Evolutionary conservation across 30 jellyfish, hydroid and myxozoan genomes (phyloP).

Genomic region (Cassiopea xamachana): DNA sequence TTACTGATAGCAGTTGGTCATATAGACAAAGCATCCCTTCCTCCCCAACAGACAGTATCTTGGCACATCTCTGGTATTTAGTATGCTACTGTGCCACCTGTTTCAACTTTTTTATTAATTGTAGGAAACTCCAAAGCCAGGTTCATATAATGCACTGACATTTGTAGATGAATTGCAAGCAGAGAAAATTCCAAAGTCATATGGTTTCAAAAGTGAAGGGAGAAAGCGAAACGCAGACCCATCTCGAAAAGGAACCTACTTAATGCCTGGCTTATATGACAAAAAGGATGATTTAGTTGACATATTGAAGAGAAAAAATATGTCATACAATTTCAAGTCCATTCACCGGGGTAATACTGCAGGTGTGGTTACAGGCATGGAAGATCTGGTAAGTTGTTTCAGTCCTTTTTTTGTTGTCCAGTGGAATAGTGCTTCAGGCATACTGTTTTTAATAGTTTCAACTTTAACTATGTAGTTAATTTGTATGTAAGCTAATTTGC

Average conservation of each 20-base stretch:
- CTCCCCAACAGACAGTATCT: no score
- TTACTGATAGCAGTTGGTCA: no score
- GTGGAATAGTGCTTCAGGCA: background rate
- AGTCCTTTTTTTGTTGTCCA: background rate
- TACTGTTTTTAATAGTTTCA: no score
- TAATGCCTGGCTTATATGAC: slow-evolving; percentile 92
- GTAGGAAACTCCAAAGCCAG: slow-evolving; percentile 93
- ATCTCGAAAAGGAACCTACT: slow-evolving; percentile 70
- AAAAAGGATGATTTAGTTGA: slow-evolving; percentile 28
- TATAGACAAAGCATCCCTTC: no score
- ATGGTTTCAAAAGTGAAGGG: slow-evolving; percentile 94
- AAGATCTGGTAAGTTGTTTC: slow-evolving; percentile 31
- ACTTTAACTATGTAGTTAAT: no score
- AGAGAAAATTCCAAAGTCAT: slow-evolving; percentile 66
- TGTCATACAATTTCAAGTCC: slow-evolving; percentile 60
- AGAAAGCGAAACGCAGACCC: slow-evolving; percentile 89
- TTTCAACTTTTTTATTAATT: no score
- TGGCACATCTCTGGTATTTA: no score
- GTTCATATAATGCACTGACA: slow-evolving; percentile 68
- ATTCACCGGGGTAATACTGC: slow-evolving; percentile 55
- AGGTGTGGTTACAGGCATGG: slow-evolving; percentile 69
- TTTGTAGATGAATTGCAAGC: slow-evolving; percentile 75
- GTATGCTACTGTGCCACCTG: no score
- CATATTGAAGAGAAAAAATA: slow-evolving; percentile 32
- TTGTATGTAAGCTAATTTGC: no score